phyloP scores from a whole-genome alignment of 2,888 invertebrate species.

The Allygus modestus region DNA sequence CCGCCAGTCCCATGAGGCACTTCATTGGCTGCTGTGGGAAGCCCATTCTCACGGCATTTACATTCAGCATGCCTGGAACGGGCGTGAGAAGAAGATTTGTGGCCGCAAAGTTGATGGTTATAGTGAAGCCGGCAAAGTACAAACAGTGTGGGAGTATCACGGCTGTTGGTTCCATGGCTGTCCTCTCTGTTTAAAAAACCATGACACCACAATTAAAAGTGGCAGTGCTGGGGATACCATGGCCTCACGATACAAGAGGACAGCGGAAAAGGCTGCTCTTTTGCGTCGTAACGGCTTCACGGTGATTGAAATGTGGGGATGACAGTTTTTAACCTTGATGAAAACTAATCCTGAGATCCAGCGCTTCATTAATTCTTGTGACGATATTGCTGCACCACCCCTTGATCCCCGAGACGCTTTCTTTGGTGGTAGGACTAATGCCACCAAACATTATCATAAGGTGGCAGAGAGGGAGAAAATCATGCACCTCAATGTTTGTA shows the following conservation, averaged over 20 bases:
- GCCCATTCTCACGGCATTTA: conserved; percentile 5
- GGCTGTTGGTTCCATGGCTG: no score
- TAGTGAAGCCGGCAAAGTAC: conserved; percentile 61
- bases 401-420: conserved; percentile 29
- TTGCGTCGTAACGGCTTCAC: no score
- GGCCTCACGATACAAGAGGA: no score
- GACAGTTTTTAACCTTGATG: no score
- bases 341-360: no score
- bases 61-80: conserved; percentile 33
- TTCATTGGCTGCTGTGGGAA: conserved; percentile 34
- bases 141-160: conserved; percentile 47
- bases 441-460: conserved; percentile 66
- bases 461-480: conserved; percentile 66
- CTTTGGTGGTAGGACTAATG: conserved; percentile 11
- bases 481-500: no score
- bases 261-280: no score
- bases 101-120: conserved; percentile 69
- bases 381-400: conserved; percentile 61
- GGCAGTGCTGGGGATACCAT: no score
- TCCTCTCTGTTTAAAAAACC: no score
- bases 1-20: conserved; percentile 19
- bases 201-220: no score
- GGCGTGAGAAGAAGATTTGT: conserved; percentile 22
- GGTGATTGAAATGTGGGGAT: no score
- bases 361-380: conserved; percentile 60